Evolutionary conservation across 2,888 invertebrate genomes (phyloP).

Genomic region (Sesia apiformis): DNA sequence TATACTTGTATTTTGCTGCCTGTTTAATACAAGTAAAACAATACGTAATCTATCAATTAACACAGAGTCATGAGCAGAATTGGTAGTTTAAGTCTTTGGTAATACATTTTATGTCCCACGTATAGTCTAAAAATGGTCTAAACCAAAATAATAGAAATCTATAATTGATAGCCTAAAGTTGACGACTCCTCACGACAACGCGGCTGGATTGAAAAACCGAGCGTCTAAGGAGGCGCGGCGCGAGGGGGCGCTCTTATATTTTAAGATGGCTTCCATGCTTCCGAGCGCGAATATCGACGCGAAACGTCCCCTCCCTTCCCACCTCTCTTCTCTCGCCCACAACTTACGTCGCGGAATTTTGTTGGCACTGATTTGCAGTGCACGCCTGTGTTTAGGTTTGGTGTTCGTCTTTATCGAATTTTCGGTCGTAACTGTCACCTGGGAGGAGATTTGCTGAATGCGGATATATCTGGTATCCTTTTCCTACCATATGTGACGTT

Average conservation of each 20-base stretch:
- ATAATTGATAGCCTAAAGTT: slow-evolving; percentile 33
- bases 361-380: slow-evolving; percentile 15
- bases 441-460: no score
- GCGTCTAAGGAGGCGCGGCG: slow-evolving; percentile 57
- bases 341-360: slow-evolving; percentile 38
- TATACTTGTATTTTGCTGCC: no score
- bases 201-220: slow-evolving; percentile 50
- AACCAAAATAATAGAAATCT: no score
- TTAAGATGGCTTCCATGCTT: slow-evolving; percentile 73
- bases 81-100: no score
- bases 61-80: no score
- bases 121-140: no score
- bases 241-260: slow-evolving; percentile 53
- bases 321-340: not conserved
- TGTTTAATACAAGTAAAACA: no score
- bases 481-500: no score
- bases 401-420: not conserved
- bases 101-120: no score
- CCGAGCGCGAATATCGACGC: slow-evolving; percentile 69
- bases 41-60: no score
- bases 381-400: not conserved
- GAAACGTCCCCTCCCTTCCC: slow-evolving; percentile 27
- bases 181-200: slow-evolving; percentile 5
- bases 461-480: no score
- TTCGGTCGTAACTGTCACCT: no score